Base-by-base conservation (phyloP, 2,113 vertebrate species). In the Ctenodactylus gundi region DNA sequence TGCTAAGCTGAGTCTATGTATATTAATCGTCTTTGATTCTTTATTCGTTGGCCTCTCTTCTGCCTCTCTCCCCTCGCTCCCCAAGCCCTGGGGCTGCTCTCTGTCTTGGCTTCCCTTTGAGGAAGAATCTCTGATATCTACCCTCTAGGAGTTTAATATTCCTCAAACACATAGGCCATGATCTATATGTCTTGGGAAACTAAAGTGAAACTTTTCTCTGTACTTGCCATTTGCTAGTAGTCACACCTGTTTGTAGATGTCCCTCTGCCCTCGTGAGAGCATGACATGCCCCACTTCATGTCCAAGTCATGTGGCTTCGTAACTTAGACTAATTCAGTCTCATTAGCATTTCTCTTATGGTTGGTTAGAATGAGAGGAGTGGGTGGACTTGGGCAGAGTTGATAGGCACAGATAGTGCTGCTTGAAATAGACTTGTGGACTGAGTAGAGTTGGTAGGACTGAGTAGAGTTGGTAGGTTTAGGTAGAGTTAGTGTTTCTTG, bases 281-380 rank as follows among this genome's bases (percentile, higher is more conserved):
- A 0, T 4, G 12, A 5, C 36, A 1, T 11, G 11, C 1, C 36
- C 49, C 15, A 12, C 36, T 17, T 29, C 13, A 1, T 6, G 0
- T 29, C 41, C 36, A 12, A 10, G n/a, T 20, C 62, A 44, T 0
- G 0, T 25, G 51, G 5, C 4, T n/a, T 27, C 49, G 25, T 6
- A 18, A 36, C n/a, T 15, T 49, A 2, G 0, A 14, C 34, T 39
- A 25, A 7, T 7, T 70, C 41, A 39, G n/a, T n/a, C 67, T 58
- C 6, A 14, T 6, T 21, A 18, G 46, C 20, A 46, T 64, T 70
- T 58, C 41, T 65, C 18, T 57, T 64, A 3, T 1, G 25, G 6
- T 14, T 84, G 29, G 64, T 39, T 58, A 85, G 41, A 2, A 11
- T 62, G 64, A 12, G 39, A 34, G 29, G 29, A 39, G 55, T 17